Base-by-base conservation (phyloP, 1,140 invertebrate species). In the Atta texana region DNA sequence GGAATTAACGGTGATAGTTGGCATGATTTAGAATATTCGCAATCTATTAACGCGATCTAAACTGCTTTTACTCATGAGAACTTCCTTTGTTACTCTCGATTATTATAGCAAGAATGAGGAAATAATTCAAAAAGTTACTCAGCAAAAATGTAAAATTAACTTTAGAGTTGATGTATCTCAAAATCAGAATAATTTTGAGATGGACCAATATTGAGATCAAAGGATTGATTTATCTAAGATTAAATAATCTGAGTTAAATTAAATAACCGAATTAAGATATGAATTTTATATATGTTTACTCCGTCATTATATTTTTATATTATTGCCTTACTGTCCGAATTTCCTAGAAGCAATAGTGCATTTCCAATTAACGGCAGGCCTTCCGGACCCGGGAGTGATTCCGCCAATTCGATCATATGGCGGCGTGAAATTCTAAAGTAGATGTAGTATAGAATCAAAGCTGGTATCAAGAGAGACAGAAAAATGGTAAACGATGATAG, bases 391-490 rank as follows among this genome's bases (percentile, higher is more conserved):
- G 96, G 96, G 31, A 98, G 90, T 91, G 97, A 97, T 3, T 96
- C 96, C 0, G 97, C 97, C 55, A 98, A 93, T 93, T 97, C 96
- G 74, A 97, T 94, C 93, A 98, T 93, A 88, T 97, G 96, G 28
- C 96, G 95, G 28, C 97, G 96, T 0, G 97, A 97, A 81, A 97
- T 94, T 55, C 96, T 96, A 96, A 97, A 98, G 94, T 98, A 98
- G 31, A 96, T 95, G 92, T 96, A 97, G 94, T 96, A 97, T 12
- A 98, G 95, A 0, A 97, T 91, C 10, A 97, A 7, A 0, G 97
- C 96, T 14, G 97, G 97, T 14, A 97, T 91, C 21, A 98, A 93
- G 16, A 98, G 96, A 61, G 96, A 96, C 80, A 97, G 96, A 92
- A 97, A 97, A 24, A 97, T 94, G 0, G 92, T 91, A 8, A 96